Percentiles rank a stretch among this genome's conserved stretches.
phyloP scores from a whole-genome alignment of 2,797 vertebrate genomes.

The Sebastes kiyomatsui region DNA sequence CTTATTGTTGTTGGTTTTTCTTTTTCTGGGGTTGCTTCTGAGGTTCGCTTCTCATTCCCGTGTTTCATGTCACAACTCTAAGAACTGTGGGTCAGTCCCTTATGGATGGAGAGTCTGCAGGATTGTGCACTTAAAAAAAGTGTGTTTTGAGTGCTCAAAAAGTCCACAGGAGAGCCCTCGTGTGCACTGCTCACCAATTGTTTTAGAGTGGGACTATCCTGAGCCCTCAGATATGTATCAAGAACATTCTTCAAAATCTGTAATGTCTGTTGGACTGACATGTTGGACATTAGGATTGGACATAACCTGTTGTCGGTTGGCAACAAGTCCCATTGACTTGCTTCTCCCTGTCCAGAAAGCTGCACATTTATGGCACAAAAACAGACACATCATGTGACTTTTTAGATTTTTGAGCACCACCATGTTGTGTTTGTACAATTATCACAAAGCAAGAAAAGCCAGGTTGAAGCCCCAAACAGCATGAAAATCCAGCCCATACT shows the following conservation, averaged over 20 bases:
- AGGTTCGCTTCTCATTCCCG: neutral
- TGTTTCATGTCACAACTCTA: slow-evolving; percentile 14
- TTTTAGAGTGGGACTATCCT: neutral
- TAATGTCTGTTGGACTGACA: slow-evolving; percentile 14
- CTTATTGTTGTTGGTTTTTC: neutral
- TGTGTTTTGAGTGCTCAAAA: slow-evolving; percentile 33
- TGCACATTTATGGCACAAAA: neutral
- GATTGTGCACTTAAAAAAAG: slow-evolving; percentile 29
- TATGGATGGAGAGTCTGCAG: slow-evolving; percentile 11
- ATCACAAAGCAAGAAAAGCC: neutral
- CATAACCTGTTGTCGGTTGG: neutral
- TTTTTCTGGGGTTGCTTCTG: slow-evolving; percentile 1
- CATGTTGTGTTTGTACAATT: neutral
- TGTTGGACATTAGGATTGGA: slow-evolving; percentile 2
- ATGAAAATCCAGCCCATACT: neutral
- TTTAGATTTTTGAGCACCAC: neutral
- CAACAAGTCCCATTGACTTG: neutral
- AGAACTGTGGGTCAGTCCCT: slow-evolving; percentile 26
- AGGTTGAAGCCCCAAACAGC: neutral
- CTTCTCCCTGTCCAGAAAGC: neutral
- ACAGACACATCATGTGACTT: neutral
- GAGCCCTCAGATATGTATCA: slow-evolving; percentile 16
- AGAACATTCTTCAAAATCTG: slow-evolving; percentile 40
- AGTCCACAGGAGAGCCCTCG: slow-evolving; percentile 25
- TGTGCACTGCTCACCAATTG: neutral